phyloP scores from a whole-genome alignment of 2,113 vertebrate genomes.

The Melanotaenia duboulayi region DNA sequence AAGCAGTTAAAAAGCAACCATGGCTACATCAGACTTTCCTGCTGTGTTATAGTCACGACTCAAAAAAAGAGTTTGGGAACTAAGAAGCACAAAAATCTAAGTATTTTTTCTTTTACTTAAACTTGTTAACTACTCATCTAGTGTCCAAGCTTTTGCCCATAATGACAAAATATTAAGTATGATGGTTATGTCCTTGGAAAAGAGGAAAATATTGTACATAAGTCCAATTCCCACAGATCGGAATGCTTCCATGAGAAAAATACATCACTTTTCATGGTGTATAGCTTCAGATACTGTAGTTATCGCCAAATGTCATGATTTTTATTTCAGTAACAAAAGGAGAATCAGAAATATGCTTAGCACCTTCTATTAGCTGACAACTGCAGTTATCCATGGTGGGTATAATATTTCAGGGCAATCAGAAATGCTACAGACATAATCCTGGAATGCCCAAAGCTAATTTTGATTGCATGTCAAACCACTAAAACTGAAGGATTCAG shows the following conservation, averaged over 20 bases:
- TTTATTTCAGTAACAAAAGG: slow-evolving; percentile 23
- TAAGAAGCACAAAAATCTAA: fast-evolving
- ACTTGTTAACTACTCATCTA: background rate
- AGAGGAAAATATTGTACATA: background rate
- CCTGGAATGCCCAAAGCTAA: background rate
- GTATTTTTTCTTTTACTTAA: background rate
- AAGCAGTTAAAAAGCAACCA: slow-evolving; percentile 47
- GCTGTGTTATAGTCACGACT: slow-evolving; percentile 30
- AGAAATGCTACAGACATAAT: background rate
- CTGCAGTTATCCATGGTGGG: slow-evolving; percentile 14
- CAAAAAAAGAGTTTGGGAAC: background rate
- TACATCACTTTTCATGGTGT: slow-evolving; percentile 2
- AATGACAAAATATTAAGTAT: background rate
- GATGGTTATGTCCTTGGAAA: background rate
- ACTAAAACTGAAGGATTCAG: background rate
- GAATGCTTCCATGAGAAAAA: background rate
- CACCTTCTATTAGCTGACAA: slow-evolving; percentile 17
- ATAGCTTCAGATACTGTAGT: slow-evolving; percentile 20
- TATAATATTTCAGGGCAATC: slow-evolving; percentile 29
- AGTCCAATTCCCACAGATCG: background rate
- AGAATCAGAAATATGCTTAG: slow-evolving; percentile 20
- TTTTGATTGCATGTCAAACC: background rate
- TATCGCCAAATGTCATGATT: slow-evolving; percentile 28
- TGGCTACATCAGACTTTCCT: slow-evolving; percentile 41
- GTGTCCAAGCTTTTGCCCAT: background rate